Evolutionary conservation across 2,888 invertebrate species (phyloP).

Genomic region (Drosophila gaucha): DNA sequence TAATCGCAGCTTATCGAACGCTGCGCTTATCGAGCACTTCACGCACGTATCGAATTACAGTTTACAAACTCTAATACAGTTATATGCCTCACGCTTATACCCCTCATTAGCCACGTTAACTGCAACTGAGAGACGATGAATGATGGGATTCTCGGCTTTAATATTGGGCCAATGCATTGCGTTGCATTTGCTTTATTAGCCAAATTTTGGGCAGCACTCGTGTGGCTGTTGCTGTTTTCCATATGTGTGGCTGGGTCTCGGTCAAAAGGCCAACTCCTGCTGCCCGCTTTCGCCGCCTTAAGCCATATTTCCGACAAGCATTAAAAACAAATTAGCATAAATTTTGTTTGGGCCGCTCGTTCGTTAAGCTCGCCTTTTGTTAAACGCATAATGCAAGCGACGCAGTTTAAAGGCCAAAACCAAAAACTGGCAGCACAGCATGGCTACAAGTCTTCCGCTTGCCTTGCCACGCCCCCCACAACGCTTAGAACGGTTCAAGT

Average conservation of each 20-base stretch:
- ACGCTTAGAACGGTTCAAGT: slow-evolving; percentile 3
- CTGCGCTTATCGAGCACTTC: not conserved
- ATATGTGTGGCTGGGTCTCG: not conserved
- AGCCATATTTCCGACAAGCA: slow-evolving; percentile 31
- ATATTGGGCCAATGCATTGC: slow-evolving; percentile 18
- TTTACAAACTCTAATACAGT: not conserved
- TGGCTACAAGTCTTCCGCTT: not conserved
- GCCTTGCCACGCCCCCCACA: not conserved
- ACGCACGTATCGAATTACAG: not conserved
- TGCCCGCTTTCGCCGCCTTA: not conserved
- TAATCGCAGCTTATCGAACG: too few species aligned
- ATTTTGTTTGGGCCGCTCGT: slow-evolving; percentile 27
- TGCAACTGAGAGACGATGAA: slow-evolving; percentile 28
- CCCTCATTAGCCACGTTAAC: slow-evolving; percentile 11
- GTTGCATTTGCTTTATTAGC: slow-evolving; percentile 14
- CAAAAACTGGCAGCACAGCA: slow-evolving; percentile 6
- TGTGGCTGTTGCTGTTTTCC: slow-evolving; percentile 5
- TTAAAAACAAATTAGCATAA: slow-evolving; percentile 70
- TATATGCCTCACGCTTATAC: not conserved
- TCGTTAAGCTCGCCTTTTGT: slow-evolving; percentile 43
- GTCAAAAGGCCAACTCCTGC: not conserved
- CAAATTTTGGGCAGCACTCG: slow-evolving; percentile 10
- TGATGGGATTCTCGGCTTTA: slow-evolving; percentile 15
- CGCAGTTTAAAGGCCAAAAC: slow-evolving; percentile 25
- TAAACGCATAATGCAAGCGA: slow-evolving; percentile 45